Conservation (phyloP, 1,140 invertebrate species). For the Lanistes nyassanus region DNA sequence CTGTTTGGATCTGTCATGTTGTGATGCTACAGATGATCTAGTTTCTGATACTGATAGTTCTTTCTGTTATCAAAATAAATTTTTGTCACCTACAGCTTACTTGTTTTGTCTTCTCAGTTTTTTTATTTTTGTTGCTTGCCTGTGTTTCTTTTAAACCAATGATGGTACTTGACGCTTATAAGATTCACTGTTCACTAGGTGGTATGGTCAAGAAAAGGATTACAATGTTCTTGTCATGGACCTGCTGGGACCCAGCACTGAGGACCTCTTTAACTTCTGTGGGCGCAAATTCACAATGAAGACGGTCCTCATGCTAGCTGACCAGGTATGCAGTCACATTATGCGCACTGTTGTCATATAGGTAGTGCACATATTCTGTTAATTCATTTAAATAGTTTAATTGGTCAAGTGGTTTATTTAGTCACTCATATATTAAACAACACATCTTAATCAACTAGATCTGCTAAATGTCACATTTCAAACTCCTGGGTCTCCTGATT, state of each 20-base stretch:
- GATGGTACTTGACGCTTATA: no score
- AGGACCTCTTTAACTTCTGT: slow-evolving; percentile 98
- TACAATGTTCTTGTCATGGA: slow-evolving; percentile 98
- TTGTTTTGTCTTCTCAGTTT: not conserved
- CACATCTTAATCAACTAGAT: no score
- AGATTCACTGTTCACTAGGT: slow-evolving; percentile 72
- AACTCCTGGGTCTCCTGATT: no score
- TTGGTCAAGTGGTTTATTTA: no score
- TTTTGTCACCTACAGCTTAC: not conserved
- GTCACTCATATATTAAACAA: no score
- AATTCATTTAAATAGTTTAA: not conserved
- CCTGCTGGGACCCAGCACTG: slow-evolving; percentile 91
- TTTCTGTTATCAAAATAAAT: not conserved
- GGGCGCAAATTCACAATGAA: slow-evolving; percentile 96
- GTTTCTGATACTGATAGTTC: no score
- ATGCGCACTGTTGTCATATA: slow-evolving; percentile 20
- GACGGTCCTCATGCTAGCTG: slow-evolving; percentile 96
- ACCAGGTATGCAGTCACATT: slow-evolving; percentile 72
- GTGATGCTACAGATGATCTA: no score
- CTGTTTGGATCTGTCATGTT: no score
- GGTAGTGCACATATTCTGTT: not conserved
- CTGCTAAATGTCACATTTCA: no score
- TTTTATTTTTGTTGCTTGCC: no score
- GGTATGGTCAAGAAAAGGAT: slow-evolving; percentile 90
- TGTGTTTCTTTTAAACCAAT: no score